Evolutionary conservation across 1,140 invertebrate species (phyloP), one percentile per base, ranked within the genome.

Genomic region (Atta colombica): DNA sequence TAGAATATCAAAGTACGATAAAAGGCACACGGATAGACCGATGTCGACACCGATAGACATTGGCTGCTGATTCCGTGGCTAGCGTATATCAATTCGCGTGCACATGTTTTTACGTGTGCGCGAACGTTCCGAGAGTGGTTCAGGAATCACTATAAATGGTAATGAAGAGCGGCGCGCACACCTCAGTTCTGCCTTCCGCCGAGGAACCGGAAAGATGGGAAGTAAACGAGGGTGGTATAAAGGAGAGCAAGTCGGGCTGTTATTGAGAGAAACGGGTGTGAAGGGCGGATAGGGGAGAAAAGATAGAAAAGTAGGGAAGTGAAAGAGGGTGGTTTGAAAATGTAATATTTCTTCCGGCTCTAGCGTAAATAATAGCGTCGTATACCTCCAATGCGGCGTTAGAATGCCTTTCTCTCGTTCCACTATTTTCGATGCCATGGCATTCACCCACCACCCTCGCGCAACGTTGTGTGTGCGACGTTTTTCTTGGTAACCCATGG

Each of bases 81-180:
- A 74, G 49, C 71, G 81, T 89, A 82, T 85, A 86, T 72, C 63
- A 71, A 49, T 82, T 68, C 63, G 75, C 77, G 90, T 86, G 87
- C 82, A 74, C 74, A 78, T 86, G 81, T 88, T 90, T 90, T 90
- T 90, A 82, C 87, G 87, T 91, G 87, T 77, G 87, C 85, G 88
- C 60, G 88, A 89, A 90, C 89, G 90, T 72, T 87, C 68, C 88
- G 74, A 82, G 88, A 89, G 91, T 91, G 87, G 85, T 94, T 93
- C 92, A 92, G 89, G 92, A 94, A 94, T 95, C 94, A 94, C 94
- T 94, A 94, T 95, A 95, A 94, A 95, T 95, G 94, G 92, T 94
- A 94, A 95, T 95, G 90, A 92, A 93, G 91, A 94, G 85, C 87
- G 88, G 82, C 72, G 88, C 90, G 91, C 90, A 88, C 88, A 82